phyloP scores from a whole-genome alignment of 2,888 invertebrate species.

The Meta bourneti region DNA sequence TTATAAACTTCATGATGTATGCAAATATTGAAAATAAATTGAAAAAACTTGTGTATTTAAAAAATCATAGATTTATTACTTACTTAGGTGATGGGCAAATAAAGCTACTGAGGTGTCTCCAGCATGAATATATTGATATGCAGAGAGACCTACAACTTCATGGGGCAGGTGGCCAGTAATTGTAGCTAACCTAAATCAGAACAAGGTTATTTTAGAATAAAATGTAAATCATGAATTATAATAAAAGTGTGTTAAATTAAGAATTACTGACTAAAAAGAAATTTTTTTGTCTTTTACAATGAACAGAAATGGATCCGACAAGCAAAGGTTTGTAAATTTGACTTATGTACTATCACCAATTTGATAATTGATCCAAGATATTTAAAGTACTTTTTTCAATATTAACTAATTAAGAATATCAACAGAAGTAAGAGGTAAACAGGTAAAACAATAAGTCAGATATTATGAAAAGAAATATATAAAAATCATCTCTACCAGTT shows the following conservation, averaged over 20 bases:
- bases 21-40: background rate
- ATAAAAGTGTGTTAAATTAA: background rate
- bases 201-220: background rate
- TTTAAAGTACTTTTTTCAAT: too few species aligned
- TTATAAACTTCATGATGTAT: background rate
- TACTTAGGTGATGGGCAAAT: conserved; percentile 91
- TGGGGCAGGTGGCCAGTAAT: conserved; percentile 94
- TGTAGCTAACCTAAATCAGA: conserved; percentile 86
- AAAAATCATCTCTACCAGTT: too few species aligned
- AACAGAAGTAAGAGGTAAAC: too few species aligned
- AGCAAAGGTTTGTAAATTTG: too few species aligned
- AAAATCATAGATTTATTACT: conserved; percentile 80
- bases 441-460: too few species aligned
- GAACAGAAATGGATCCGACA: too few species aligned
- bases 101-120: conserved; percentile 94
- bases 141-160: conserved; percentile 92
- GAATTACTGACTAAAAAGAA: too few species aligned
- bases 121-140: conserved; percentile 93
- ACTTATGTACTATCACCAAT: too few species aligned
- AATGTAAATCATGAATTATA: background rate
- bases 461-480: too few species aligned
- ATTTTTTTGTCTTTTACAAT: too few species aligned
- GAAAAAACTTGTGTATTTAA: background rate
- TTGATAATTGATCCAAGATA: too few species aligned
- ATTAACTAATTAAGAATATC: too few species aligned